Percentiles rank a stretch among this genome's conserved stretches.
Conservation (phyloP, 2,888 invertebrate species). For the Mythimna lalbum region DNA sequence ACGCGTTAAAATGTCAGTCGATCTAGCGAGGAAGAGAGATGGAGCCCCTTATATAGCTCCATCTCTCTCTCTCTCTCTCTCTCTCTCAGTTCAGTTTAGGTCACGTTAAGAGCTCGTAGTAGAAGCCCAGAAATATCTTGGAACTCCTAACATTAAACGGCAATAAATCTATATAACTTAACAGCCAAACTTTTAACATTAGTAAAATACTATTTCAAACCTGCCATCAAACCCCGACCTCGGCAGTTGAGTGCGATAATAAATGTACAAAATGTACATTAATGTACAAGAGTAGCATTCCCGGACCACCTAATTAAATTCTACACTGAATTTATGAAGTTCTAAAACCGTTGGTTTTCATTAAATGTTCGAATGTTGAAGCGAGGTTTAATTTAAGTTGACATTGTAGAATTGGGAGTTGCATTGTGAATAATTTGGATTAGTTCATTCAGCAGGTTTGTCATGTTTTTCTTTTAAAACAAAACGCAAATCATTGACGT, state of each 20-base stretch:
- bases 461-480: too few relatives aligned
- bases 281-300: slow-evolving; percentile 30
- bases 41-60: too few relatives aligned
- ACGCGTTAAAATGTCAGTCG: too few relatives aligned
- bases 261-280: slow-evolving; percentile 26
- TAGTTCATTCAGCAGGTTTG: neutral
- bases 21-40: too few relatives aligned
- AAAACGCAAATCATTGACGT: too few relatives aligned
- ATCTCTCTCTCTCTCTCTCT: too few relatives aligned
- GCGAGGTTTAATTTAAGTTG: slow-evolving; percentile 6
- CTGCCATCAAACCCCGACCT: neutral
- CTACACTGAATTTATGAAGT: slow-evolving; percentile 43
- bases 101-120: too few relatives aligned
- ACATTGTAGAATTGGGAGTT: neutral
- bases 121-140: neutral
- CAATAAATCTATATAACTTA: neutral
- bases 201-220: slow-evolving; percentile 6
- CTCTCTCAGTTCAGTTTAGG: too few relatives aligned
- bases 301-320: slow-evolving; percentile 40
- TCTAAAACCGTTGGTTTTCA: slow-evolving; percentile 31
- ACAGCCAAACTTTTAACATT: neutral
- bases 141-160: too few relatives aligned
- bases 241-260: slow-evolving; percentile 1
- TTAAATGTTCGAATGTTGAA: slow-evolving; percentile 17
- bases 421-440: neutral